Conservation (phyloP, 2,113 vertebrate genomes). For the Butastur rufipennis region DNA sequence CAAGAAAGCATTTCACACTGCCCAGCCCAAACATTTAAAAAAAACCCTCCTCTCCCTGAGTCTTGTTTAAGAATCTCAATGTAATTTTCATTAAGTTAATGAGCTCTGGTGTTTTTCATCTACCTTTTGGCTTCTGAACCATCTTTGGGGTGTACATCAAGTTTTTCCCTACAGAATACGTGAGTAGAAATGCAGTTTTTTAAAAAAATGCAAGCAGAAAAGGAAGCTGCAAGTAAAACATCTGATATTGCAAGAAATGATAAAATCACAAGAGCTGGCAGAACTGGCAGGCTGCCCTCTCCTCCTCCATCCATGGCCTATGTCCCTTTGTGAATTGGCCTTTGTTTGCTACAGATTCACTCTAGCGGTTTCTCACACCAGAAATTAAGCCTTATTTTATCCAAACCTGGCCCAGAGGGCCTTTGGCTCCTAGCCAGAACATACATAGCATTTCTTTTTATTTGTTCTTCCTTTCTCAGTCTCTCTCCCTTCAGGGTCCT, state of each 20-base stretch:
- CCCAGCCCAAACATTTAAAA: not conserved
- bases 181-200: not conserved
- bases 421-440: constrained; percentile 44
- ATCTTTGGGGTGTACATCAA: not conserved
- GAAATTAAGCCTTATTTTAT: constrained; percentile 50
- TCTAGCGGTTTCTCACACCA: constrained; percentile 44
- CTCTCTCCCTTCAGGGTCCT: not conserved
- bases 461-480: constrained; percentile 16
- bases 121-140: not conserved
- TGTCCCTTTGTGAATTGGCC: constrained; percentile 35
- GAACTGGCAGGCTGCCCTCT: constrained; percentile 25
- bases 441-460: constrained; percentile 23
- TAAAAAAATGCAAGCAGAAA: not conserved
- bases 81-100: not conserved
- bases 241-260: constrained; percentile 12
- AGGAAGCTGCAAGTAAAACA: not conserved
- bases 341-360: constrained; percentile 49
- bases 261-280: constrained; percentile 17
- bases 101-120: not conserved
- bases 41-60: not conserved
- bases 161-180: not conserved
- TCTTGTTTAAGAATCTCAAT: not conserved
- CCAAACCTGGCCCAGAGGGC: constrained; percentile 44
- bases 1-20: not conserved
- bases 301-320: not conserved